Evolutionary conservation across 2,888 invertebrate genomes (phyloP).

Genomic region (Aporophyla nigra): DNA sequence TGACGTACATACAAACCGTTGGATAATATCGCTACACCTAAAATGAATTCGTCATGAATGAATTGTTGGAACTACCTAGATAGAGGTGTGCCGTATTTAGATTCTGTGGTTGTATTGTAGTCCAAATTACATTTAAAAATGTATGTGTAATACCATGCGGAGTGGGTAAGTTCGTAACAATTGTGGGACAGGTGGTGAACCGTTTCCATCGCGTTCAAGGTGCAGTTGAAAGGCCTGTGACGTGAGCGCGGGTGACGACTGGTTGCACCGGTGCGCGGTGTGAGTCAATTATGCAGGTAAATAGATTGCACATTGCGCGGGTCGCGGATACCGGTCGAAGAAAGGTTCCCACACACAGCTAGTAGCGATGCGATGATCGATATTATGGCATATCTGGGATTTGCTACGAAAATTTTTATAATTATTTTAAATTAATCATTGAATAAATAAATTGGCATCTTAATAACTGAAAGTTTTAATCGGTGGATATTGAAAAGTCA

Average conservation of each 20-base stretch:
- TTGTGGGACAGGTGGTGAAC: conserved; percentile 57
- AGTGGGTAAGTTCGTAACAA: conserved; percentile 1
- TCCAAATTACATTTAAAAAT: neutral
- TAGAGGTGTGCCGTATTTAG: conserved; percentile 2
- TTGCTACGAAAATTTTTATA: too few species aligned
- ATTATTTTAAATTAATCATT: too few species aligned
- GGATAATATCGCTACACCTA: neutral
- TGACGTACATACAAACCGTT: neutral
- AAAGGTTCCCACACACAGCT: neutral
- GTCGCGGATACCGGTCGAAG: conserved; percentile 16
- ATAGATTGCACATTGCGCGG: conserved; percentile 32
- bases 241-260: conserved; percentile 34
- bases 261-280: conserved; percentile 31
- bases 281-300: conserved; percentile 50
- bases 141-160: conserved; percentile 10
- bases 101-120: conserved; percentile 17
- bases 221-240: conserved; percentile 47
- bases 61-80: neutral
- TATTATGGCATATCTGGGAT: neutral
- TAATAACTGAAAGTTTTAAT: neutral
- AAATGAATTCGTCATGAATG: conserved; percentile 13
- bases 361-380: conserved; percentile 3
- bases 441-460: neutral
- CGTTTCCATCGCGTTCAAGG: conserved; percentile 50
- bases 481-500: neutral